These are phyloP conservation scores for Sphaeramia orbicularis DNA, from an alignment of 2,797 vertebrate species.

Conservation along the genomic window DNA sequence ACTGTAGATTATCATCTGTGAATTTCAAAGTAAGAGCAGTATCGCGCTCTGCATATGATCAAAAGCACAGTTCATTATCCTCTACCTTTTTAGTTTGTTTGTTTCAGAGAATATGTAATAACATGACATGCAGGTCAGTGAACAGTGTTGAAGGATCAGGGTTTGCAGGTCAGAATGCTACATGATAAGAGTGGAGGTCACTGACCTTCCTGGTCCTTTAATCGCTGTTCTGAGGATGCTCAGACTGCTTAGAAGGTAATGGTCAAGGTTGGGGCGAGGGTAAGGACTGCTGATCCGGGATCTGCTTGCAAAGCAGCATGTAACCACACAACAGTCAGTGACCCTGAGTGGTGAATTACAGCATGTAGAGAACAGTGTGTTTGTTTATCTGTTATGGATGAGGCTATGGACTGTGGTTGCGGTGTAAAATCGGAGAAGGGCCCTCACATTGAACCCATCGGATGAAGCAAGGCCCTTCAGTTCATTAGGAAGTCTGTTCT, in stretches of 20 bases:
- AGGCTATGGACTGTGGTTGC: slow-evolving; percentile 57
- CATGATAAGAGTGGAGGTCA: slow-evolving; percentile 83
- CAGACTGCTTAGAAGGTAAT: slow-evolving; percentile 77
- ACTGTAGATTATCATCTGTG: slow-evolving; percentile 13
- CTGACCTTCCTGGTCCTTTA: slow-evolving; percentile 72
- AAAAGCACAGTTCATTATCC: slow-evolving; percentile 33
- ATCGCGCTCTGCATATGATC: slow-evolving; percentile 36
- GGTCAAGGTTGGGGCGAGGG: slow-evolving; percentile 83
- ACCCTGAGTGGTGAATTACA: slow-evolving; percentile 80
- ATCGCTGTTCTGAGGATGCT: slow-evolving; percentile 77
- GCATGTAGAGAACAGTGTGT: slow-evolving; percentile 72
- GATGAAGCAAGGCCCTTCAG: slow-evolving; percentile 67
- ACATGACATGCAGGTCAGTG: slow-evolving; percentile 78
- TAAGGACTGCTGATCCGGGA: slow-evolving; percentile 73
- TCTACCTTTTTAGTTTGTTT: slow-evolving; percentile 43
- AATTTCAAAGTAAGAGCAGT: slow-evolving; percentile 32
- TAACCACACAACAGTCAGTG: slow-evolving; percentile 78
- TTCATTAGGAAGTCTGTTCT: slow-evolving; percentile 75
- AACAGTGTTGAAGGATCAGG: slow-evolving; percentile 65
- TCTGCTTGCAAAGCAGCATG: slow-evolving; percentile 81
- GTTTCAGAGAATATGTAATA: slow-evolving; percentile 63
- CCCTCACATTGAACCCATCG: slow-evolving; percentile 74
- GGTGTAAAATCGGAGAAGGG: slow-evolving; percentile 68
- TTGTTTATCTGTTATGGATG: slow-evolving; percentile 72
- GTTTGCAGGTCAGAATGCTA: slow-evolving; percentile 80